phyloP scores from a whole-genome alignment of 2,113 vertebrate species.

The Cynoglossus semilaevis region DNA sequence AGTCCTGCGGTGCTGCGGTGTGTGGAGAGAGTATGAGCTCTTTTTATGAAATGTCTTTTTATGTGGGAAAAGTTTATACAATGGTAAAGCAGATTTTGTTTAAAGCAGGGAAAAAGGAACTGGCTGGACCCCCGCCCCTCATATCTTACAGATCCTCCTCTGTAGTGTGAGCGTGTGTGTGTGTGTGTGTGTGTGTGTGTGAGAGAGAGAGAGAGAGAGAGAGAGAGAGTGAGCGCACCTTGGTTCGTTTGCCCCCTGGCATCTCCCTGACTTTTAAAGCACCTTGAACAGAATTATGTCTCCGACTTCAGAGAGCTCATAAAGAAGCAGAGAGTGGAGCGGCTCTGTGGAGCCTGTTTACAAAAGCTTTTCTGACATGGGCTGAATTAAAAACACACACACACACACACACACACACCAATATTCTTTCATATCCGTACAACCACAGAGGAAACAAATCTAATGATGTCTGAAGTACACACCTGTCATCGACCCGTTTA shows the following conservation, averaged over 20 bases:
- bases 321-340: constrained; percentile 29
- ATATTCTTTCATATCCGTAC: constrained; percentile 1
- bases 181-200: background rate
- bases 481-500: background rate
- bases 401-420: background rate
- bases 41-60: constrained; percentile 16
- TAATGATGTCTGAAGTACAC: constrained; percentile 13
- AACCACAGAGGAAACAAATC: background rate
- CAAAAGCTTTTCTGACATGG: constrained; percentile 41
- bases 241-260: constrained; percentile 42
- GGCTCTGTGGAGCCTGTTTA: constrained; percentile 20
- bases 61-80: constrained; percentile 12
- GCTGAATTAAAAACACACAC: constrained; percentile 38
- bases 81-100: constrained; percentile 2
- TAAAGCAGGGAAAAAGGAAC: background rate
- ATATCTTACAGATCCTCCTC: background rate
- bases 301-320: constrained; percentile 54
- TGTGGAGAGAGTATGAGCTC: background rate
- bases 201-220: too few relatives aligned
- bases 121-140: background rate
- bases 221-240: background rate
- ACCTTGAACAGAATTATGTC: constrained; percentile 63
- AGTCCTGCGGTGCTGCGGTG: background rate
- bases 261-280: constrained; percentile 61
- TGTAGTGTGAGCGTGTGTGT: background rate